Evolutionary conservation across 2,113 vertebrate genomes (phyloP), one percentile per base, ranked within the genome.

Genomic region (Cardinalis cardinalis): DNA sequence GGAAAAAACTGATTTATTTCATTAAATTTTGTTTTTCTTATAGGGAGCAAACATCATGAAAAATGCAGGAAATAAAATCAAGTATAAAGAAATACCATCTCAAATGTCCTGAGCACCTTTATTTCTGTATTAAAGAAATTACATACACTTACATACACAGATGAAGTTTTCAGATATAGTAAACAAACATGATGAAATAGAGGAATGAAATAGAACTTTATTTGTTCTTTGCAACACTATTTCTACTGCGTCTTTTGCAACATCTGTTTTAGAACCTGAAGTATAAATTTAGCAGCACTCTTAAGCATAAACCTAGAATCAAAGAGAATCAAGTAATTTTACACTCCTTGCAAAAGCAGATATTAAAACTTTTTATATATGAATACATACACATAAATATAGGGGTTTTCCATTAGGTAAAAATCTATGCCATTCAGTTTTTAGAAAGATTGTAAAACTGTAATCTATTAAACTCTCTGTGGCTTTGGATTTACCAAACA

Each of bases 361-460:
- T 18, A 80, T 52, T 76, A 65, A 36, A 52, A 34, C 14, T 26
- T 40, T 63, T 71, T 18, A 26, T 52, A 53, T 18, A 65, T 0
- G 0, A 9, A 49, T 17, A 44, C 2, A 40, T 6, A 25, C 7
- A 49, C 20, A 63, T 3, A 60, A 7, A 44, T 9, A 60, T 6
- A 40, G 0, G 1, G 4, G 13, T 24, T 38, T 84, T 84, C 41
- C 38, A 61, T 43, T 21, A 51, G 11, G 13, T 48, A 29, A 69
- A 86, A 73, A 75, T 16, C 49, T 2, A 80, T 19, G 10, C 29
- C 10, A 28, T 46, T 58, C 40, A 64, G 12, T 19, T 92, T 92
- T 77, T 34, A 26, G 26, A 38, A 92, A 60, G 26, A 38, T 20
- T 48, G 43, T 20, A 59, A 41, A 89, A 81, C 5, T 34, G 23